Conservation (phyloP, 2,888 invertebrate genomes). For the Meandrusa payeni region DNA sequence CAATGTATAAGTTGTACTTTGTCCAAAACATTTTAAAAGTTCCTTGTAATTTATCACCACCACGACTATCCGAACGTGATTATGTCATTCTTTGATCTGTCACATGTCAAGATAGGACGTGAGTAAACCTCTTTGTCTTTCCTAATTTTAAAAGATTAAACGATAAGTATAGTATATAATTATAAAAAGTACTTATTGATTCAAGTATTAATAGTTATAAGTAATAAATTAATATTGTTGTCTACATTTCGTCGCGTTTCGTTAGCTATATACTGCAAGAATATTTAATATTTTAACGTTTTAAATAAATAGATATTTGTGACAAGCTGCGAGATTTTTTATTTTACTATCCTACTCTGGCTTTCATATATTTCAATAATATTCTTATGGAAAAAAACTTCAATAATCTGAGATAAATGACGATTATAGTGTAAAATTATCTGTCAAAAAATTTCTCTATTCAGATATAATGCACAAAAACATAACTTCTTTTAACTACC, state of each 20-base stretch:
- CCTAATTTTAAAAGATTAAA: slow-evolving; percentile 43
- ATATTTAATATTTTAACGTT: slow-evolving; percentile 68
- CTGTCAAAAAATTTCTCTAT: too few relatives aligned
- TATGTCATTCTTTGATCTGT: slow-evolving; percentile 20
- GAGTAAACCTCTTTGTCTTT: slow-evolving; percentile 56
- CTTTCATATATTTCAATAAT: neutral
- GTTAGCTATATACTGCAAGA: slow-evolving; percentile 64
- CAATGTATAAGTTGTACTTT: slow-evolving; percentile 41
- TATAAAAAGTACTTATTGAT: slow-evolving; percentile 57
- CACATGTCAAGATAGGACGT: slow-evolving; percentile 37
- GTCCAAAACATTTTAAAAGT: slow-evolving; percentile 61
- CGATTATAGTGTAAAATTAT: too few relatives aligned
- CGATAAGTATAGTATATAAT: slow-evolving; percentile 31
- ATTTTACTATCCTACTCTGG: too few relatives aligned
- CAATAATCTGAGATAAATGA: too few relatives aligned
- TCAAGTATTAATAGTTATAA: slow-evolving; percentile 66
- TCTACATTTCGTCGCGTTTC: slow-evolving; percentile 68
- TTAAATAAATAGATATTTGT: slow-evolving; percentile 77
- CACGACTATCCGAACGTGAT: slow-evolving; percentile 45
- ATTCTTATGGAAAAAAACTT: too few relatives aligned
- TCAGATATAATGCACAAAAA: too few relatives aligned
- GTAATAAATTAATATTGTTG: slow-evolving; percentile 63
- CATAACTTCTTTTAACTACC: too few relatives aligned
- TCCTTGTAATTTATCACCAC: slow-evolving; percentile 33
- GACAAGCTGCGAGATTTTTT: slow-evolving; percentile 56